Evolutionary conservation across 2,888 invertebrate species (phyloP).

Genomic region (Spilarctia lutea): DNA sequence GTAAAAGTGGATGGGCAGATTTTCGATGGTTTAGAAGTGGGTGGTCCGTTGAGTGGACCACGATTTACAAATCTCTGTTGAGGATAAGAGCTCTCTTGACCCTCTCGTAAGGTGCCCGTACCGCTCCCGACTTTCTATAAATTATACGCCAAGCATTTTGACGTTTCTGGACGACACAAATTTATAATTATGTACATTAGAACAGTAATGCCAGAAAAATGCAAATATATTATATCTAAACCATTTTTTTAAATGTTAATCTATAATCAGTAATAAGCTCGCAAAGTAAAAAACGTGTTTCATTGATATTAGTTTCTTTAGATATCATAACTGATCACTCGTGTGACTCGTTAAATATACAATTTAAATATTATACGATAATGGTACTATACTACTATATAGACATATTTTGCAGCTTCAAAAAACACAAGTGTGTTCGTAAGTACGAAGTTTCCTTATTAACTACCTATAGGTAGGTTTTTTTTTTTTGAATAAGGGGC

Average conservation of each 20-base stretch:
- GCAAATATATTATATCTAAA: background rate
- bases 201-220: background rate
- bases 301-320: background rate
- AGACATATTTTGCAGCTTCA: no score
- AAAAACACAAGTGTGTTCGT: no score
- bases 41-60: slow-evolving; percentile 66
- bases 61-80: slow-evolving; percentile 76
- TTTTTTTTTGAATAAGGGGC: no score
- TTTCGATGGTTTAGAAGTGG: slow-evolving; percentile 63
- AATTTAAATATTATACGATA: background rate
- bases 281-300: no score
- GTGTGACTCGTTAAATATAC: background rate
- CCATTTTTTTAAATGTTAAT: background rate
- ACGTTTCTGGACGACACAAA: slow-evolving; percentile 4
- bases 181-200: background rate
- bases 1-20: slow-evolving; percentile 52
- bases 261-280: background rate
- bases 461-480: no score
- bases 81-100: slow-evolving; percentile 69
- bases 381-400: no score
- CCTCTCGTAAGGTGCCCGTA: slow-evolving; percentile 60
- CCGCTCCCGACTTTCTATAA: slow-evolving; percentile 54
- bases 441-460: no score
- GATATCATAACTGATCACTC: background rate
- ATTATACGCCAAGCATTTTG: slow-evolving; percentile 29